Base-by-base conservation (phyloP, 2,888 invertebrate genomes). In the Didymodactylos carnosus region DNA sequence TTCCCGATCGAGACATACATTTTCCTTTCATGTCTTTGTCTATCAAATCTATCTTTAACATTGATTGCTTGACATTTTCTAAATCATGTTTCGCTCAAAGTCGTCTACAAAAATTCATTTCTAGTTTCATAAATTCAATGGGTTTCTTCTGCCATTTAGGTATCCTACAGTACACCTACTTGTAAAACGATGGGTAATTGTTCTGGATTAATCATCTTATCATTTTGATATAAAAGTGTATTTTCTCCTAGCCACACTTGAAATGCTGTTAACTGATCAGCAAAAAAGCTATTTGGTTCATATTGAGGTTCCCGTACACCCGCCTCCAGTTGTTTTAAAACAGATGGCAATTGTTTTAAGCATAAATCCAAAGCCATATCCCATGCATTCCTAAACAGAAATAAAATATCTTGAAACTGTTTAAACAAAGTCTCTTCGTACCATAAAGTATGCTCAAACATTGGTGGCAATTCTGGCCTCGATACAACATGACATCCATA, bases 401-500 rank as follows among this genome's bases (percentile, higher is more conserved):
- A 29, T 16, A n/a, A 70, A 39, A 71, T 19, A 69, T 13, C 3
- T n/a, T 3, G n/a, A 7, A 40, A 40, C 19, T 71, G 43, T 23
- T 4, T 39, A 75, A 29, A 73, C 72, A 23, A 13, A 49, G 41
- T 73, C 75, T 79, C 80, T 19, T 35, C 62, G 3, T n/a, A 87
- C 88, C 87, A 87, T 82, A 87, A 83, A 69, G 85, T 84, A 78
- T 87, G 87, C 75, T 88, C 87, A 80, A 90, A 90, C 74, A 94
- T 94, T 29, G 92, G 88, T 29, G 97, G 97, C 80, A 99, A 86
- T 77, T 89, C 88, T 0, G 98, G 98, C 79, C 88, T 87, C 69
- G 93, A 94, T 70, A 94, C 89, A n/a, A 97, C 97, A 73, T 90
- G 91, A 84, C 97, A 98, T 85, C 95, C 94, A 84, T 94, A 94